phyloP scores from a whole-genome alignment of 1,140 invertebrate species.

The Ostrea edulis region DNA sequence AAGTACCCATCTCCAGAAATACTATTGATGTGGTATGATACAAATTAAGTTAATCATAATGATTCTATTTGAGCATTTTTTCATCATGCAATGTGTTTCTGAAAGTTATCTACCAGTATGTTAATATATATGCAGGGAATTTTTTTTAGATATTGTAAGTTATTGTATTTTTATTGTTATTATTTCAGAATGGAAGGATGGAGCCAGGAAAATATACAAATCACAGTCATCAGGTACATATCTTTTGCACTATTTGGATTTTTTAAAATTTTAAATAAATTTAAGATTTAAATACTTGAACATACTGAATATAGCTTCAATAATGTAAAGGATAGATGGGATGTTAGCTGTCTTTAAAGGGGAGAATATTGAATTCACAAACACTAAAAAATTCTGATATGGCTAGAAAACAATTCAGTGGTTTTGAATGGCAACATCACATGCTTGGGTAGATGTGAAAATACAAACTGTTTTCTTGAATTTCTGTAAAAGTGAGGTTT shows the following conservation, averaged over 20 bases:
- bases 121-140: too few relatives aligned
- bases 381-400: neutral
- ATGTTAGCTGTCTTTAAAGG: neutral
- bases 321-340: neutral
- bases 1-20: too few relatives aligned
- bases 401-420: neutral
- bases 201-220: conserved; percentile 1
- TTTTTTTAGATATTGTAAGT: too few relatives aligned
- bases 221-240: neutral
- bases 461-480: neutral
- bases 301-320: neutral
- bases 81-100: too few relatives aligned
- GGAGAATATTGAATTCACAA: neutral
- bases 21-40: too few relatives aligned
- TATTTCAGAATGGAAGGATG: conserved; percentile 17
- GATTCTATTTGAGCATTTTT: too few relatives aligned
- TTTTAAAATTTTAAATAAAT: neutral
- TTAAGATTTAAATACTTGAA: neutral
- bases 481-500: neutral
- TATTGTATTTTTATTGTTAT: neutral
- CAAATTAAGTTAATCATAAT: too few relatives aligned
- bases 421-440: conserved; percentile 11
- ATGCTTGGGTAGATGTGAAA: conserved; percentile 36
- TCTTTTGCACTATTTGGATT: neutral
- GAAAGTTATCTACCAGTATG: too few relatives aligned